These are phyloP conservation scores for Muscicapa adusta DNA, from an alignment of 2,113 vertebrate species.

Conservation along the genomic window DNA sequence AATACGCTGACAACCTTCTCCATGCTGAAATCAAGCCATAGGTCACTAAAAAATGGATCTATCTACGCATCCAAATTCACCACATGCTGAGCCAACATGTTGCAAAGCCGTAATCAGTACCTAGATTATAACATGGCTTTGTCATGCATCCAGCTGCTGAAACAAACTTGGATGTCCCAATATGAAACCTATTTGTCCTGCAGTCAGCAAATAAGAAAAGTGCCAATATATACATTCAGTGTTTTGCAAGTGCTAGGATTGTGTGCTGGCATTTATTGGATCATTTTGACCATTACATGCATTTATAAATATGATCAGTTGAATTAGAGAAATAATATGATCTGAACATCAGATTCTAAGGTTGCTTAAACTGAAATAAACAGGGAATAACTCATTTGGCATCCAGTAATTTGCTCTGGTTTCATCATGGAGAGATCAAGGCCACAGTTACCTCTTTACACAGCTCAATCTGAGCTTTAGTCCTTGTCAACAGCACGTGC, in stretches of 20 bases:
- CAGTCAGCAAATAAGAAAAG: slow-evolving; percentile 40
- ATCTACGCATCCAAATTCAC: not conserved
- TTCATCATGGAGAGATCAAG: slow-evolving; percentile 12
- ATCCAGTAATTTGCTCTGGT: not conserved
- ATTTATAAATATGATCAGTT: not conserved
- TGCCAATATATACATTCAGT: not conserved
- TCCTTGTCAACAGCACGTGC: not conserved
- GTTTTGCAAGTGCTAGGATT: not conserved
- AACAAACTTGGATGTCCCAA: slow-evolving; percentile 55
- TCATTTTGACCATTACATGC: not conserved
- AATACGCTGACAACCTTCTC: slow-evolving; percentile 39
- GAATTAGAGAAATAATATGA: not conserved
- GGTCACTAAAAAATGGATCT: slow-evolving; percentile 50
- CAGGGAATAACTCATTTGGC: not conserved
- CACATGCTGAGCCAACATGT: slow-evolving; percentile 31
- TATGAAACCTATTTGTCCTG: slow-evolving; percentile 33
- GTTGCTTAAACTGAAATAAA: slow-evolving; percentile 1
- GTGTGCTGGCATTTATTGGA: slow-evolving; percentile 5
- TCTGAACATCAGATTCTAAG: not conserved
- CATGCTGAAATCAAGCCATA: slow-evolving; percentile 32
- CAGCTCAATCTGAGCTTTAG: not conserved
- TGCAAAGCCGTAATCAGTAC: slow-evolving; percentile 26
- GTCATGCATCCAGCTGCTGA: slow-evolving; percentile 42
- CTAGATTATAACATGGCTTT: slow-evolving; percentile 44
- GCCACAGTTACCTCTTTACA: not conserved